Evolutionary conservation across 2,797 vertebrate species (phyloP).

Genomic region (Rhynchonycteris naso): DNA sequence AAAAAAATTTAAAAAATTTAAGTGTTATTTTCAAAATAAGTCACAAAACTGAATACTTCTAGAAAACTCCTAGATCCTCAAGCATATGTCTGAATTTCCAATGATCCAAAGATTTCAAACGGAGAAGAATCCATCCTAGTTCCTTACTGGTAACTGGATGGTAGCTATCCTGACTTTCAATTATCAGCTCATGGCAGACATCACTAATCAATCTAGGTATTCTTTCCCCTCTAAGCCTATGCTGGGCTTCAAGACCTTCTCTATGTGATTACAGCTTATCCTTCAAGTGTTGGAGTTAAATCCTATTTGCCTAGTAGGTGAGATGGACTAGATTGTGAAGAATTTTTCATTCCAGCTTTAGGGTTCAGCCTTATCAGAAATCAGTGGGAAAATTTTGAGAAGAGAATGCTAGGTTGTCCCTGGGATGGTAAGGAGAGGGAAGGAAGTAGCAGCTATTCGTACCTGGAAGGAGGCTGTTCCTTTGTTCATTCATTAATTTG

Average conservation of each 20-base stretch:
- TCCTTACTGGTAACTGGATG: neutral
- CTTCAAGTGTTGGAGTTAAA: neutral
- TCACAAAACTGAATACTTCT: neutral
- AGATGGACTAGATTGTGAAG: neutral
- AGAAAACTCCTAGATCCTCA: neutral
- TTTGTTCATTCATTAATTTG: neutral
- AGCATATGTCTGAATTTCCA: neutral
- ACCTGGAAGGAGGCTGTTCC: neutral
- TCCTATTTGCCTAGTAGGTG: neutral
- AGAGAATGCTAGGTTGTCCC: neutral
- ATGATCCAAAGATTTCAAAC: neutral
- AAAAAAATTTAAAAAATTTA: too few species aligned
- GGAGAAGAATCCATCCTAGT: neutral
- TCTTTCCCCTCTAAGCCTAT: neutral
- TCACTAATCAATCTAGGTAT: neutral
- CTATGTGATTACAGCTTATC: neutral
- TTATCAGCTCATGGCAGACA: neutral
- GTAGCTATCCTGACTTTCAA: neutral
- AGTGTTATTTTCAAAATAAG: slow-evolving; percentile 39
- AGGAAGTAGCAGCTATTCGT: neutral
- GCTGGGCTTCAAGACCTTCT: neutral
- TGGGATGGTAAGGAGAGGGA: neutral
- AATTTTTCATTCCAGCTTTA: neutral
- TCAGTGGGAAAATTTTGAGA: neutral
- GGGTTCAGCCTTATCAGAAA: neutral